Percentiles rank a stretch among this genome's conserved stretches.
Conservation (phyloP, 1,140 invertebrate species). For the Archivesica marissinica region DNA sequence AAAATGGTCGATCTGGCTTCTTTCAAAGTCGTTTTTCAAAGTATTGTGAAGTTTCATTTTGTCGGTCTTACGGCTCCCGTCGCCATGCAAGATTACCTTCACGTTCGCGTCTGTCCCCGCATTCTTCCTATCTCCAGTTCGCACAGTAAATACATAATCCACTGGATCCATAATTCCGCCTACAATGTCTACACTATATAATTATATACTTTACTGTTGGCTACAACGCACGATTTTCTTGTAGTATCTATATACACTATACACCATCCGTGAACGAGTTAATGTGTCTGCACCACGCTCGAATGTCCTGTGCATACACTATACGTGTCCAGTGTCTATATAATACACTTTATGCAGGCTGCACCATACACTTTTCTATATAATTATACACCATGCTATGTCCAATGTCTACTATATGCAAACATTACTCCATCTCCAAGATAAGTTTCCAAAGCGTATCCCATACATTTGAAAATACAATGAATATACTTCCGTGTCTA, state of each 20-base stretch:
- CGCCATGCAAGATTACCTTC: constrained; percentile 77
- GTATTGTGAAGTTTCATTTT: constrained; percentile 75
- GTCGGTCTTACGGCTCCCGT: constrained; percentile 70
- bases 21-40: constrained; percentile 82
- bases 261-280: no score
- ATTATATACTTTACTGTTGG: no score
- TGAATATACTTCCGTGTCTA: no score
- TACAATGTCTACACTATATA: not conserved
- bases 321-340: constrained; percentile 61
- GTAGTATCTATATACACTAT: no score
- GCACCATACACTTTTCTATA: not conserved
- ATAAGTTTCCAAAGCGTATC: no score
- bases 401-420: no score
- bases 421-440: no score
- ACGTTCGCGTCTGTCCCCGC: constrained; percentile 65
- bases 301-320: no score
- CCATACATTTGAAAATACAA: no score
- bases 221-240: no score
- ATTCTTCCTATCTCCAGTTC: constrained; percentile 58
- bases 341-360: not conserved
- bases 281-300: no score
- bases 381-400: no score
- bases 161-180: constrained; percentile 39
- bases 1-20: constrained; percentile 78
- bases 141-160: constrained; percentile 65